Evolutionary conservation across 2,797 vertebrate species (phyloP), one percentile per base, ranked within the genome.

Genomic region (Taenioides sp.): DNA sequence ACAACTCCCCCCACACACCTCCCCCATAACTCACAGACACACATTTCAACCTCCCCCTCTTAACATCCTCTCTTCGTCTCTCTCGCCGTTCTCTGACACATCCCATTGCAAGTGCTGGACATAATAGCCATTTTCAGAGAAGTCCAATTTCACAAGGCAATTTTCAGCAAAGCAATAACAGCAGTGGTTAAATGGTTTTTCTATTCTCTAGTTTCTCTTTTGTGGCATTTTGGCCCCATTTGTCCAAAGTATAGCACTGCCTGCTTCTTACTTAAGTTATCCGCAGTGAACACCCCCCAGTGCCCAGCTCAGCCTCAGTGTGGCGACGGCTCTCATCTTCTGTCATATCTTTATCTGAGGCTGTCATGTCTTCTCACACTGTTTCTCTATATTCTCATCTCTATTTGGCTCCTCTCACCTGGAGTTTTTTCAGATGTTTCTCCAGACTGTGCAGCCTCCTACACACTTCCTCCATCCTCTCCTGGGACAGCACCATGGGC

Each of bases 341-440:
- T 80, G 74, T 76, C 71, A 79, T 73, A 74, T 82, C 77, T 85
- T 83, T 72, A 81, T 78, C 76, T 76, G 70, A 40, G 23, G 28
- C 71, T 31, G 65, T 86, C 79, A 74, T 70, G 66, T 37, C 70
- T 28, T 75, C 68, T 66, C 69, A 28, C 63, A 23, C 25, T 27
- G 62, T 62, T 73, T 69, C 55, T 78, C 27, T 60, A 49, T 65
- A 31, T 66, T 76, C 69, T 76, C 31, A 40, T 70, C 69, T 63
- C 54, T 52, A 52, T 58, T 78, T 72, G 71, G 43, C 61, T 49
- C 50, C 28, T 16, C 82, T 86, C 74, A 95, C 96, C 95, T 95
- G 93, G 68, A 96, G 90, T 77, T 80, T 93, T 85, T 88, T 94
- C 40, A 96, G 4, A 20, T 81, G 84, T 37, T 93, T 89, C 91